A percentile compares a stretch with the other conserved stretches of the same genome.
phyloP scores from a whole-genome alignment of 2,888 invertebrate species.

The Athalia rosae region DNA sequence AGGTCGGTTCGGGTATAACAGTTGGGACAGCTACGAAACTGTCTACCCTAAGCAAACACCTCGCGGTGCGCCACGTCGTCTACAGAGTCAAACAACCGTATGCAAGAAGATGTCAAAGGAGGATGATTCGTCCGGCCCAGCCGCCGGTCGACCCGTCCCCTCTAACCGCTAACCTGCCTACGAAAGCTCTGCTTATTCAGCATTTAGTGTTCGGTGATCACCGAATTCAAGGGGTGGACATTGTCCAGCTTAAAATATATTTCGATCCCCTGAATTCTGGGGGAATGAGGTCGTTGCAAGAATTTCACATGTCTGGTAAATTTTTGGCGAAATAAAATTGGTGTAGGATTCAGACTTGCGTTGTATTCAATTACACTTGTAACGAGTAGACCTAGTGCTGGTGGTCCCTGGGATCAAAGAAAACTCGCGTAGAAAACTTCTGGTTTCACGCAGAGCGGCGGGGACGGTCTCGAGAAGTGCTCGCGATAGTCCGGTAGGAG shows the following conservation, averaged over 20 bases:
- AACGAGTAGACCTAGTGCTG: slow-evolving; percentile 10
- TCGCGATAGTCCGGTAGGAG: not conserved
- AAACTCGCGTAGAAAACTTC: not conserved
- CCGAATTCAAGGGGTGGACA: no score
- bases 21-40: not conserved
- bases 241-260: no score
- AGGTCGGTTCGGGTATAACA: not conserved
- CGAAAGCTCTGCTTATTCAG: no score
- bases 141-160: no score
- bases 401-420: slow-evolving; percentile 23
- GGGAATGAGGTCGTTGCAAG: no score
- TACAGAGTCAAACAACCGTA: not conserved
- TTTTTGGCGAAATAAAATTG: not conserved
- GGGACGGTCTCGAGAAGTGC: slow-evolving; percentile 9
- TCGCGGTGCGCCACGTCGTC: not conserved
- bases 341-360: not conserved
- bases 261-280: no score
- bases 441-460: not conserved
- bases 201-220: no score
- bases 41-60: slow-evolving; percentile 26
- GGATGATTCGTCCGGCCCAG: slow-evolving; percentile 6
- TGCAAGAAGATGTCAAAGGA: slow-evolving; percentile 1
- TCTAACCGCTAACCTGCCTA: no score
- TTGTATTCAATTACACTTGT: slow-evolving; percentile 25
- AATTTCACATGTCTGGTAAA: not conserved